These are phyloP conservation scores for Beris morrisii DNA, from an alignment of 2,888 invertebrate species.

Conservation along the genomic window DNA sequence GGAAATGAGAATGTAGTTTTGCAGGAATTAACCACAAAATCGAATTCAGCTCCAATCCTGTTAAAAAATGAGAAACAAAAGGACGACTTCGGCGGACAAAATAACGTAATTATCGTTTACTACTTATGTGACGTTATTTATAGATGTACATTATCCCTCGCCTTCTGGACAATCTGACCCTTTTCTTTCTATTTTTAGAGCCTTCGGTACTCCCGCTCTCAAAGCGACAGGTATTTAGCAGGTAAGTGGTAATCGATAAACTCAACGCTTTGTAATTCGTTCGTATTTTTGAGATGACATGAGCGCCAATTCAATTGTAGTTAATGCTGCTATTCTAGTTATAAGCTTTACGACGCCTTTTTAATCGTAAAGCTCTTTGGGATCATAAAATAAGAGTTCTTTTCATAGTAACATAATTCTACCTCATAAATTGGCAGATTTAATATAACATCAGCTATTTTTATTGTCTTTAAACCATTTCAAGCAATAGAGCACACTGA, in stretches of 20 bases:
- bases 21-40: constrained; percentile 55
- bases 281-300: not conserved
- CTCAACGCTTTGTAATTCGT: not conserved
- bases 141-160: not conserved
- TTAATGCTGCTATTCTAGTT: too few relatives aligned
- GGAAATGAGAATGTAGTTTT: constrained; percentile 51
- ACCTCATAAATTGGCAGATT: too few relatives aligned
- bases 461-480: too few relatives aligned
- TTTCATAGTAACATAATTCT: too few relatives aligned
- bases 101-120: constrained; percentile 49
- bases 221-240: constrained; percentile 57
- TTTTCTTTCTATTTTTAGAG: constrained; percentile 44
- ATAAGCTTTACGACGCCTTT: too few relatives aligned
- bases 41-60: constrained; percentile 55
- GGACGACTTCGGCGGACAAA: constrained; percentile 54
- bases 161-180: too few relatives aligned
- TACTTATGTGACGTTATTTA: not conserved
- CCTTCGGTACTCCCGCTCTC: constrained; percentile 56
- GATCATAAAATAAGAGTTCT: too few relatives aligned
- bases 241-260: constrained; percentile 48
- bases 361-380: too few relatives aligned
- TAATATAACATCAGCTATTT: too few relatives aligned
- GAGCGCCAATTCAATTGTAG: too few relatives aligned
- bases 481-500: too few relatives aligned
- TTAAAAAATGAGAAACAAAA: constrained; percentile 52